Base-by-base conservation (phyloP, 1,140 invertebrate species). In the Hyles euphorbiae region DNA sequence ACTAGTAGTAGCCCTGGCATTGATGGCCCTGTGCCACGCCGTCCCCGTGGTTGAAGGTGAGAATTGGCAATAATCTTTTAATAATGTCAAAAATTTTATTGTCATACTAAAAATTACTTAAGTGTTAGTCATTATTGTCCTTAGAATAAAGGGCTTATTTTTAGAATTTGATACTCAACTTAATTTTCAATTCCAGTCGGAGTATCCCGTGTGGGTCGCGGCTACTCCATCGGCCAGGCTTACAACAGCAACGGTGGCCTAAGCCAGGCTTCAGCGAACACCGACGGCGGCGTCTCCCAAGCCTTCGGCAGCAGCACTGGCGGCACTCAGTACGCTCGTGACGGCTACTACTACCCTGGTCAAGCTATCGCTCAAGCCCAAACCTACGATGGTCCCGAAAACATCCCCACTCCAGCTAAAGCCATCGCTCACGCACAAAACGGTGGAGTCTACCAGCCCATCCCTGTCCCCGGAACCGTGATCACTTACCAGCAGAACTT, bases 401-500 rank as follows among this genome's bases (percentile, higher is more conserved):
- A 47, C 63, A 10, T 58, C 67, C 46, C 50, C 53, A 46, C 34
- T 8, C 6, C 34, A 1, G 33, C 56, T 4, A 49, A 57, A 51
- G 56, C 84, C 8, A 53, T 73, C 3, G 83, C 77, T 45, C 68
- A 80, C 56, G 71, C 74, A 0, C 75, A 84, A 45, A 74, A 81
- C 48, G 61, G 62, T 3, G 76, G 67, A 4, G 68, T 61, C 5
- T 81, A 76, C 63, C 83, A 83, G 58, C 59, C 72, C 3, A 60
- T 83, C 44, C 81, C 81, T 0, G 69, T 70, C 0, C 83, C 85
- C 8, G 81, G 74, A 5, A 75, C 75, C 5, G 64, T 88, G 4
- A 66, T 84, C 3, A 76, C 84, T 6, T 85, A 86, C 57, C 67
- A 84, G 50, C 83, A 88, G 56, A 82, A 77, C 62, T 85, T 81